These are phyloP conservation scores for Rhagonycha fulva DNA, from an alignment of 2,888 invertebrate genomes.

Conservation along the genomic window DNA sequence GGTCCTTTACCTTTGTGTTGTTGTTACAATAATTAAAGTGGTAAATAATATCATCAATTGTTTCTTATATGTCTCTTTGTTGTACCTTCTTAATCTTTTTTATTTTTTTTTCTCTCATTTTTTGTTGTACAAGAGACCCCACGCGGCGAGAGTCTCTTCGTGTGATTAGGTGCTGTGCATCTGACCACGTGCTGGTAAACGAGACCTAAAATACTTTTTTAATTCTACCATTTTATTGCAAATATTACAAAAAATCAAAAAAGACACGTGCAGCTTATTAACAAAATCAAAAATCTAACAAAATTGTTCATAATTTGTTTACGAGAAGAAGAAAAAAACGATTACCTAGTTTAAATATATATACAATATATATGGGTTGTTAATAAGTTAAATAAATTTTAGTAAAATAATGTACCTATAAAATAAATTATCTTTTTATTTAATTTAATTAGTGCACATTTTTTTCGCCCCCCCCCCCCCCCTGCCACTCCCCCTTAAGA, in stretches of 20 bases:
- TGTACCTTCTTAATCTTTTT: background rate
- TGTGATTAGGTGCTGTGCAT: constrained; percentile 35
- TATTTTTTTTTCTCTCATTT: background rate
- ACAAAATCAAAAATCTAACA: background rate
- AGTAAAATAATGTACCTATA: background rate
- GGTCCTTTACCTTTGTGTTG: constrained; percentile 47
- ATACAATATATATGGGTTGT: background rate
- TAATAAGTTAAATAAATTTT: background rate
- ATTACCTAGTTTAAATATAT: background rate
- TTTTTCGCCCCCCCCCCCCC: background rate
- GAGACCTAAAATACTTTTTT: constrained; percentile 29
- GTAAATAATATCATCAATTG: constrained; percentile 44
- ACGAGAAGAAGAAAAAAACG: background rate
- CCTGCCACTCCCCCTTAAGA: background rate
- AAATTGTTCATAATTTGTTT: background rate
- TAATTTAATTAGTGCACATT: background rate
- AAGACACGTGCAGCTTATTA: background rate
- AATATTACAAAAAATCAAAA: background rate
- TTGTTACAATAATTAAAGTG: constrained; percentile 44
- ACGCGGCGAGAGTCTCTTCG: constrained; percentile 38
- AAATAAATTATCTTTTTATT: background rate
- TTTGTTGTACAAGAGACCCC: background rate
- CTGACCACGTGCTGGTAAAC: constrained; percentile 39
- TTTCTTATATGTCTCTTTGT: constrained; percentile 43
- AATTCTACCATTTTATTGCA: background rate